Evolutionary conservation across 2,888 invertebrate species (phyloP).

Genomic region (Orgyia antiqua): DNA sequence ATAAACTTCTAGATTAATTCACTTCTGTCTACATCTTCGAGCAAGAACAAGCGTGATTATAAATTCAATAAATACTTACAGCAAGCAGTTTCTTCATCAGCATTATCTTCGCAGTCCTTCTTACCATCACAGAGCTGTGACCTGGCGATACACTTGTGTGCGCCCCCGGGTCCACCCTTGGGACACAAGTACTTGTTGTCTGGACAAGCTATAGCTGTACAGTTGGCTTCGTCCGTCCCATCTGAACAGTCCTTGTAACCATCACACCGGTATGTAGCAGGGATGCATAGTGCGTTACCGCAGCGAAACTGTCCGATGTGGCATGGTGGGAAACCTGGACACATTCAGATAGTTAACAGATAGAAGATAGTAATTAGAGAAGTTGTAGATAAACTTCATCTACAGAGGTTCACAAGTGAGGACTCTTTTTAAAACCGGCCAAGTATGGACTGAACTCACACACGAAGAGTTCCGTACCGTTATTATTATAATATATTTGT

Average conservation of each 20-base stretch:
- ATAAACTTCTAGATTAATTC: no score
- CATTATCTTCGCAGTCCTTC: constrained; percentile 93
- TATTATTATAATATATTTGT: no score
- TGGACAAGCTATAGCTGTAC: constrained; percentile 91
- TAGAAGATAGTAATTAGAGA: no score
- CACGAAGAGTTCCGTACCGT: no score
- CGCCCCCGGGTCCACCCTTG: constrained; percentile 81
- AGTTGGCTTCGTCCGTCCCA: constrained; percentile 92
- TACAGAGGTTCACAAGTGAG: no score
- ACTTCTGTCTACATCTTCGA: no score
- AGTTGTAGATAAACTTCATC: no score
- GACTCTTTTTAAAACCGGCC: no score
- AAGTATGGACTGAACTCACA: no score
- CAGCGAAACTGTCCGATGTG: constrained; percentile 95
- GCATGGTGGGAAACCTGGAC: constrained; percentile 90
- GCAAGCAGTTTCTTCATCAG: constrained; percentile 92
- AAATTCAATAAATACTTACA: constrained; percentile 83
- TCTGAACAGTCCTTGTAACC: constrained; percentile 95
- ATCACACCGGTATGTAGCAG: constrained; percentile 89
- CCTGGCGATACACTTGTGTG: constrained; percentile 92
- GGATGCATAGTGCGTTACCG: constrained; percentile 95
- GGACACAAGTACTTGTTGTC: constrained; percentile 95
- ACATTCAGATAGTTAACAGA: background rate
- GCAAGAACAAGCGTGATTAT: no score
- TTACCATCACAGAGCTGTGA: constrained; percentile 94